Base-by-base conservation (phyloP, 2,113 vertebrate species). In the Chloropsis hardwickii region DNA sequence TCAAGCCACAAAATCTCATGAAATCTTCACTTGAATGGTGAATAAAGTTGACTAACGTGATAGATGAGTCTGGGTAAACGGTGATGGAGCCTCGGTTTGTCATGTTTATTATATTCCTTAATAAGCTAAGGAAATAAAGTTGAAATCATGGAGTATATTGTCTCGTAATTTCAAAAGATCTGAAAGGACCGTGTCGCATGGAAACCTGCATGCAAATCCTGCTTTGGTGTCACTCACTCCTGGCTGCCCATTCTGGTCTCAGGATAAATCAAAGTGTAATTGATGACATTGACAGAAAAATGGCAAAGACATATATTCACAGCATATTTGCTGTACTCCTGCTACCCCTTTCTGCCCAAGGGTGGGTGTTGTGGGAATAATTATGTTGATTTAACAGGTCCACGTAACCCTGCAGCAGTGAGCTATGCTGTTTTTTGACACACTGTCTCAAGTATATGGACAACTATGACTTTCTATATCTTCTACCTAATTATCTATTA, bases 1-100 rank as follows among this genome's bases (percentile, higher is more conserved):
- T 12, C 54, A 57, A 69, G 33, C 31, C n/a, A 58, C 0, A 1
- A 28, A 91, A 84, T 70, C 23, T 67, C 35, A 48, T 1, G 13
- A 76, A 76, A 56, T 83, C 35, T 44, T 33, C 31, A 60, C 51
- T n/a, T 64, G 27, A 65, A 56, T 21, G 22, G 28, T 78, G 29
- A 65, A 25, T 35, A 65, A 37, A 45, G 24, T 35, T 45, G 42
- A 31, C 29, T 70, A 44, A 39, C 0, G 0, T 44, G 42, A 39
- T 27, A 54, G 31, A 70, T 4, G 14, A 25, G 17, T 31, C 14
- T 35, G 39, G 33, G 25, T 28, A 60, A 74, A 76, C 66, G 28
- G 24, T 62, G 40, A 35, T 45, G 10, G 28, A 79, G 10, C 9
- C 33, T 42, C 2, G 1, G 21, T 88, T 84, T 76, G 13, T 29